Percentiles rank a stretch among this genome's conserved stretches.
Conservation (phyloP, 2,797 vertebrate species). For the Benthosema pterotum region DNA sequence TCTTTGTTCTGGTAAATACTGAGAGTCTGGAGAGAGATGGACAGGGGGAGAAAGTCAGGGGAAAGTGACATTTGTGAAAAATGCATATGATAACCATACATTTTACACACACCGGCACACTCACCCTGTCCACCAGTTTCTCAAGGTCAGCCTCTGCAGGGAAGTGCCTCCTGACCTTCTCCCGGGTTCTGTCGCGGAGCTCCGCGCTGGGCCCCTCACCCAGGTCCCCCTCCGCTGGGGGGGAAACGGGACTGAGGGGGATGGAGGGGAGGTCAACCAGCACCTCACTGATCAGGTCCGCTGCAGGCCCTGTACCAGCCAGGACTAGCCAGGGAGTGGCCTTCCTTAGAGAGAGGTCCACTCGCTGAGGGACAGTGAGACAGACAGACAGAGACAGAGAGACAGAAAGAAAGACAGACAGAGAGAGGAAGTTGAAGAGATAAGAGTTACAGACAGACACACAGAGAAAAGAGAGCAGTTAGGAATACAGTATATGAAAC, state of each 20-base stretch:
- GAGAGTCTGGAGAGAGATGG: conserved; percentile 68
- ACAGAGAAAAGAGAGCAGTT: neutral
- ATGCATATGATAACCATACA: no score
- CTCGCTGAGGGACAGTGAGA: conserved; percentile 65
- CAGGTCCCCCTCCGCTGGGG: conserved; percentile 28
- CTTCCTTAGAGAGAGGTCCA: conserved; percentile 80
- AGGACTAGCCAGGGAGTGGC: conserved; percentile 85
- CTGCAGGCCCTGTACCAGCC: conserved; percentile 82
- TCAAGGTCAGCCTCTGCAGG: conserved; percentile 60
- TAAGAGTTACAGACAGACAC: neutral
- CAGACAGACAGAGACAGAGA: neutral
- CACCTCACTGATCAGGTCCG: conserved; percentile 82
- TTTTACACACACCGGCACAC: conserved; percentile 18
- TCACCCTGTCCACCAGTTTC: conserved; percentile 76
- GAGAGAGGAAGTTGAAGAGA: neutral
- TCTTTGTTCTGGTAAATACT: conserved; percentile 82
- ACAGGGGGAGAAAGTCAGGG: neutral
- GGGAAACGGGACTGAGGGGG: conserved; percentile 29
- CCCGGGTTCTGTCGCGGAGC: conserved; percentile 53
- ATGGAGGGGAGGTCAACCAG: conserved; percentile 58
- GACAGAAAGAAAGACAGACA: neutral
- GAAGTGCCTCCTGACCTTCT: conserved; percentile 70
- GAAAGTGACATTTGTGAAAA: no score
- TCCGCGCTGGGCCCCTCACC: conserved; percentile 44
- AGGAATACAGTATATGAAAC: neutral